Evolutionary conservation across 2,113 vertebrate species (phyloP).

Genomic region (Scomber japonicus): DNA sequence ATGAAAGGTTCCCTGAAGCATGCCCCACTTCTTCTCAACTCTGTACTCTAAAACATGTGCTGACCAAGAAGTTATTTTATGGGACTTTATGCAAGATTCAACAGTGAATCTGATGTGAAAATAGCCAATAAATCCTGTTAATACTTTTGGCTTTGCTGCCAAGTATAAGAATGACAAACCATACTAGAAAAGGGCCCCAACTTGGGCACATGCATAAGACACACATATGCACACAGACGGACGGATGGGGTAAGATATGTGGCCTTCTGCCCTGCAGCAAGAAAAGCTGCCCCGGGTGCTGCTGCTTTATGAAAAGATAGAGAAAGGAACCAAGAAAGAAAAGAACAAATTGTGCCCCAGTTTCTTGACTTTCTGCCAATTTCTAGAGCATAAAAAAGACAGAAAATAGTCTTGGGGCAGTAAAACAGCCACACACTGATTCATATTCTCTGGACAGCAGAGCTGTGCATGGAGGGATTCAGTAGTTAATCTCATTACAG

Average conservation of each 20-base stretch:
- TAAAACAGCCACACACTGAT: constrained; percentile 70
- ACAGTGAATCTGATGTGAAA: constrained; percentile 48
- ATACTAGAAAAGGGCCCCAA: constrained; percentile 15
- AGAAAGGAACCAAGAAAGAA: constrained; percentile 45
- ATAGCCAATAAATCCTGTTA: constrained; percentile 56
- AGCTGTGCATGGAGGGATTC: constrained; percentile 36
- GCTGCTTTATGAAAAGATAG: constrained; percentile 57
- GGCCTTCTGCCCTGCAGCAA: constrained; percentile 56
- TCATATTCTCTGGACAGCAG: constrained; percentile 58
- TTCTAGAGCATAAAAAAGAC: constrained; percentile 42
- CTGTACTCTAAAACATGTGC: constrained; percentile 26
- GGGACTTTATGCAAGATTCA: constrained; percentile 30
- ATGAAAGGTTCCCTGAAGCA: neutral
- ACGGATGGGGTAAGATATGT: constrained; percentile 41
- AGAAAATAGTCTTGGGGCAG: constrained; percentile 49
- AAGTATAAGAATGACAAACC: constrained; percentile 64
- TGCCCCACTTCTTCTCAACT: neutral
- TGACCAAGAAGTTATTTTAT: constrained; percentile 41
- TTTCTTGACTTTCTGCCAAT: constrained; percentile 71
- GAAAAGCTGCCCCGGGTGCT: constrained; percentile 49
- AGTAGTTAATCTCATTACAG: constrained; percentile 67
- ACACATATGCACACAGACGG: constrained; percentile 26
- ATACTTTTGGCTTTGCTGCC: constrained; percentile 54
- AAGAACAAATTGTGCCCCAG: constrained; percentile 67
- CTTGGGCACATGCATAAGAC: constrained; percentile 20